These are phyloP conservation scores for Acridotheres tristis DNA, from an alignment of 2,797 vertebrate species.

Conservation along the genomic window DNA sequence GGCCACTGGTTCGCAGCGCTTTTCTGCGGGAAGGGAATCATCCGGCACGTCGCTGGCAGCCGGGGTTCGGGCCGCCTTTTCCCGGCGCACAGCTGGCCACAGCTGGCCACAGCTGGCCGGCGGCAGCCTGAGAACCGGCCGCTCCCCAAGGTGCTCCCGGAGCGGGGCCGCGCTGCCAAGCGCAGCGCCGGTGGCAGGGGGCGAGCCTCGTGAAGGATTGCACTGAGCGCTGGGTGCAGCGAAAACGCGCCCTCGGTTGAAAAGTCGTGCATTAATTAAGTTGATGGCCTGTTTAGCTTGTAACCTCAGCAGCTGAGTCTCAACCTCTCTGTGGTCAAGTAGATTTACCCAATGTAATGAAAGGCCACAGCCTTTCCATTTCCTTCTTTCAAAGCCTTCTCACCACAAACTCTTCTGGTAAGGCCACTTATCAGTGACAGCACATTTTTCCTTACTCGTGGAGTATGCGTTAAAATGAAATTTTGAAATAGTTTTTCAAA, in stretches of 20 bases:
- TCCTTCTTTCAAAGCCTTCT: constrained; percentile 66
- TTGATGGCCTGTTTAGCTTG: constrained; percentile 22
- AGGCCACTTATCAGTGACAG: constrained; percentile 61
- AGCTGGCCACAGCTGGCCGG: not conserved
- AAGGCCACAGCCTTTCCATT: constrained; percentile 46
- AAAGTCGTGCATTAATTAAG: constrained; percentile 53
- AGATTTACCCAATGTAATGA: constrained; percentile 57
- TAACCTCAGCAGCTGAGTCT: constrained; percentile 47
- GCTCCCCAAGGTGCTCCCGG: constrained; percentile 61
- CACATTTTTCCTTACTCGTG: constrained; percentile 47
- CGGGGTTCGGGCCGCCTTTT: constrained; percentile 5
- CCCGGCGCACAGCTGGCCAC: constrained; percentile 72
- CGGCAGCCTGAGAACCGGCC: constrained; percentile 72
- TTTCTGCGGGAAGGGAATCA: constrained; percentile 10
- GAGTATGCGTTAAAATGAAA: constrained; percentile 31
- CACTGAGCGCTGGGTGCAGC: not conserved
- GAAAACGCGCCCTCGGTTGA: constrained; percentile 5
- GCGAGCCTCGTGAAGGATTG: constrained; percentile 3
- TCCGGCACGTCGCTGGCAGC: not conserved
- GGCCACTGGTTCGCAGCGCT: not conserved
- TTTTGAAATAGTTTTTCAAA: constrained; percentile 30
- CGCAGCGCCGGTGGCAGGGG: not conserved
- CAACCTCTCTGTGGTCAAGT: constrained; percentile 42
- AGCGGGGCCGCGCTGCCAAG: constrained; percentile 45
- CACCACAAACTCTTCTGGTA: constrained; percentile 42